Evolutionary conservation across 2,797 vertebrate genomes (phyloP).

Genomic region (Sebastes goodei): DNA sequence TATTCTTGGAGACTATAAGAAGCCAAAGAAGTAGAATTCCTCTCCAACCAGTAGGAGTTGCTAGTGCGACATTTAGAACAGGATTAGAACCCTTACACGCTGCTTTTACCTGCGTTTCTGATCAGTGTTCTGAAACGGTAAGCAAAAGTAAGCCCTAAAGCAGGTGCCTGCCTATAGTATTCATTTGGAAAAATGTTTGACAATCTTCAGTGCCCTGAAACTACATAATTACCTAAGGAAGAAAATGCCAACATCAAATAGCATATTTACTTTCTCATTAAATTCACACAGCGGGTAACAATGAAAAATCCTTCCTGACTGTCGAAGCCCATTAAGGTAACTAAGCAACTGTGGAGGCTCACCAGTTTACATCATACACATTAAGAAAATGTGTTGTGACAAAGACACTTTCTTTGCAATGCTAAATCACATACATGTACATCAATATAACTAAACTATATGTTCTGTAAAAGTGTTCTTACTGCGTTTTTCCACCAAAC

Average conservation of each 20-base stretch:
- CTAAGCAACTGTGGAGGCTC: not conserved
- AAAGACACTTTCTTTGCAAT: not conserved
- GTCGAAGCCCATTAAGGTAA: constrained; percentile 1
- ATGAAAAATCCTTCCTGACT: not conserved
- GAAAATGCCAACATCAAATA: constrained; percentile 3
- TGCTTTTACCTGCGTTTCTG: not conserved
- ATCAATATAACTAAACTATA: not conserved
- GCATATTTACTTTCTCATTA: constrained; percentile 11
- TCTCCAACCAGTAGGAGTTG: not conserved
- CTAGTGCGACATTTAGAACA: not conserved
- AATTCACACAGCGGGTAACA: constrained; percentile 6
- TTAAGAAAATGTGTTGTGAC: not conserved
- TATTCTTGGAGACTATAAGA: not conserved
- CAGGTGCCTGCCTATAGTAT: not conserved
- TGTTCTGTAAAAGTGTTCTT: not conserved
- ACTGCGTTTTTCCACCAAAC: not conserved
- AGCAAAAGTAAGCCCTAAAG: not conserved
- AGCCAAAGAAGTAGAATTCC: not conserved
- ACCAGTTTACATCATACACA: not conserved
- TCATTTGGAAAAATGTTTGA: not conserved
- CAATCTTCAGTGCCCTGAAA: not conserved
- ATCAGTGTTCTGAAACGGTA: not conserved
- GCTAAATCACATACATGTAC: not conserved
- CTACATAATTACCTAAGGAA: not conserved
- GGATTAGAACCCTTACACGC: not conserved